A percentile compares a stretch with the other conserved stretches of the same genome.
Evolutionary conservation across 2,888 invertebrate genomes (phyloP).

Genomic region (Chesias legatella): DNA sequence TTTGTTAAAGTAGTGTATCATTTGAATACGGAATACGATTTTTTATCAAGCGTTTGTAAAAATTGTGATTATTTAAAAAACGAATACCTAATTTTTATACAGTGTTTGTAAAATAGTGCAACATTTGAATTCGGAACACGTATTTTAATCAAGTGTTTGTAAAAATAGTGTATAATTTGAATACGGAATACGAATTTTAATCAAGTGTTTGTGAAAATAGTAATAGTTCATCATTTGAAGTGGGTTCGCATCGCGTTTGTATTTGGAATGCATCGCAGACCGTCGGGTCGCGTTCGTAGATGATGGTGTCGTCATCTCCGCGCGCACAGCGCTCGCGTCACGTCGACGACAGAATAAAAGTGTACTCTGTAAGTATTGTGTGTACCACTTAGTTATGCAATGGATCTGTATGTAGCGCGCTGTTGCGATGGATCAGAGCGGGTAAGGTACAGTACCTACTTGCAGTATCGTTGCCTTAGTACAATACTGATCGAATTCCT

Average conservation of each 20-base stretch:
- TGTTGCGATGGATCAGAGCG: not conserved
- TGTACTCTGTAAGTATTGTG: constrained; percentile 71
- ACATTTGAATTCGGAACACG: constrained; percentile 14
- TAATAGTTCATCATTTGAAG: constrained; percentile 10
- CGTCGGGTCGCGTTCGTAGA: constrained; percentile 56
- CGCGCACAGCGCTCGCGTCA: constrained; percentile 72
- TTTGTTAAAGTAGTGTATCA: no score
- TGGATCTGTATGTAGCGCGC: not conserved
- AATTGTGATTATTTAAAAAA: no score
- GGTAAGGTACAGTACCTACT: no score
- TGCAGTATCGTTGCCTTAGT: no score
- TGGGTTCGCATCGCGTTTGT: constrained; percentile 10
- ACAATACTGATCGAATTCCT: no score
- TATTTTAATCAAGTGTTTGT: no score
- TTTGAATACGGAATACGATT: no score
- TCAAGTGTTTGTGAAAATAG: constrained; percentile 1
- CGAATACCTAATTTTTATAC: no score
- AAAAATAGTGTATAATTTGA: no score
- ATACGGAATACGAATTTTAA: no score
- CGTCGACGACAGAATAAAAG: constrained; percentile 75
- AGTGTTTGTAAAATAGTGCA: constrained; percentile 7
- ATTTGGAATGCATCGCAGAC: constrained; percentile 18
- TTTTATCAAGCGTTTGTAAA: no score
- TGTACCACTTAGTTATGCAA: constrained; percentile 12
- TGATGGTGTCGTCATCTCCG: constrained; percentile 78